These are phyloP conservation scores for Catocala fraxini DNA, from an alignment of 2,888 invertebrate genomes.

Conservation along the genomic window DNA sequence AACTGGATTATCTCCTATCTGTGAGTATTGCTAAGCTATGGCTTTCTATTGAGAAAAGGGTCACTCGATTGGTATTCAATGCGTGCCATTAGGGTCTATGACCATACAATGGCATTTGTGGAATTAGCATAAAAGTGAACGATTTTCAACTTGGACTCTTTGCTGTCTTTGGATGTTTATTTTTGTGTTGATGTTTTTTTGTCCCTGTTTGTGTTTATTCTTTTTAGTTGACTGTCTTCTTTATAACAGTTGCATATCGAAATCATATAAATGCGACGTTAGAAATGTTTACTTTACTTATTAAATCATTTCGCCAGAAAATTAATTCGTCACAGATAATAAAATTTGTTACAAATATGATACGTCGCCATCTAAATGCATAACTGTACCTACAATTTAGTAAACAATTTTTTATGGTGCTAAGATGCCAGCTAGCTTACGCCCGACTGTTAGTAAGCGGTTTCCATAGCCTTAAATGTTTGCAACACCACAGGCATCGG, in stretches of 20 bases:
- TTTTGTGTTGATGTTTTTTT: not conserved
- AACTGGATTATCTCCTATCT: conserved; percentile 75
- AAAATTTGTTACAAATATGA: conserved; percentile 2
- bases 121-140: conserved; percentile 27
- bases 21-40: conserved; percentile 65
- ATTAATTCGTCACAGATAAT: conserved; percentile 7
- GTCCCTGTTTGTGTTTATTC: too few species aligned
- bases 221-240: too few species aligned
- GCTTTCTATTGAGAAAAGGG: conserved; percentile 48
- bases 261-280: too few species aligned
- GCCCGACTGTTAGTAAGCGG: too few species aligned
- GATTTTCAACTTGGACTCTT: conserved; percentile 3
- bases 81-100: conserved; percentile 31
- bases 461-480: too few species aligned
- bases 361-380: not conserved
- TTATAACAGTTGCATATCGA: too few species aligned
- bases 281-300: not conserved
- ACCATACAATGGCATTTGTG: conserved; percentile 42
- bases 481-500: too few species aligned
- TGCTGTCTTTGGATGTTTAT: not conserved
- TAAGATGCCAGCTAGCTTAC: too few species aligned
- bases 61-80: conserved; percentile 43
- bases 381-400: too few species aligned
- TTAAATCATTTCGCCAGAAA: conserved; percentile 5
- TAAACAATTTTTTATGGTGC: too few species aligned